Evolutionary conservation across 1,140 invertebrate species (phyloP).

Genomic region (Lordiphosa mommai): DNA sequence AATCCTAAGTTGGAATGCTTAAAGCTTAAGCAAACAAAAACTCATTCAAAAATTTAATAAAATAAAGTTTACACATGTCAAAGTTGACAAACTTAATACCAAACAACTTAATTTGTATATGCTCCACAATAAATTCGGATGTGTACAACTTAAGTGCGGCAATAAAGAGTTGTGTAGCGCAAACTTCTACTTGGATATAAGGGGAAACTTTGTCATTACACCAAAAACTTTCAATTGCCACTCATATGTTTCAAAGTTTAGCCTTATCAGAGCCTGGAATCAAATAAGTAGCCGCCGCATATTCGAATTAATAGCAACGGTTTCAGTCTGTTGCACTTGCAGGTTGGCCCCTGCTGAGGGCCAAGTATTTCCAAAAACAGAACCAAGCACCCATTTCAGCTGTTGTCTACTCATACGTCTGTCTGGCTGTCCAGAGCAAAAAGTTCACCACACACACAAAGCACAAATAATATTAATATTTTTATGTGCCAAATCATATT

Average conservation of each 20-base stretch:
- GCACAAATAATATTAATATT: constrained; percentile 70
- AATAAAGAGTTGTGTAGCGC: not conserved
- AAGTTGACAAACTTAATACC: not conserved
- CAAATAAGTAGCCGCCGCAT: constrained; percentile 36
- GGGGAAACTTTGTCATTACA: not conserved
- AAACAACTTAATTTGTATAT: not conserved
- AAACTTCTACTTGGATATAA: constrained; percentile 19
- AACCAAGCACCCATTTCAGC: constrained; percentile 50
- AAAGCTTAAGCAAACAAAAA: too few relatives aligned
- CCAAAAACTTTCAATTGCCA: constrained; percentile 5
- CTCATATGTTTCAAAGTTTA: constrained; percentile 52
- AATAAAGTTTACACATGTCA: not conserved
- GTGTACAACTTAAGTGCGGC: not conserved
- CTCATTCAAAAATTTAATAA: not conserved
- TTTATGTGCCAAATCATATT: constrained; percentile 73
- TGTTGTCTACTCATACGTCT: constrained; percentile 31
- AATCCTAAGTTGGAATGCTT: too few relatives aligned
- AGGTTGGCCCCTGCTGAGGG: constrained; percentile 24
- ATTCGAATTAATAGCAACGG: constrained; percentile 47
- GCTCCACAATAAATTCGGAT: too few relatives aligned
- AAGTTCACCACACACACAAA: constrained; percentile 43
- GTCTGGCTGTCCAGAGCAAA: constrained; percentile 22
- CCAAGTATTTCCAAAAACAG: constrained; percentile 33
- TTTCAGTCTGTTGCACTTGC: constrained; percentile 68
- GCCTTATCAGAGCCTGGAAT: constrained; percentile 35